Evolutionary conservation across 2,113 vertebrate species (phyloP), one percentile per base, ranked within the genome.

Genomic region (Dolichotis patagonum): DNA sequence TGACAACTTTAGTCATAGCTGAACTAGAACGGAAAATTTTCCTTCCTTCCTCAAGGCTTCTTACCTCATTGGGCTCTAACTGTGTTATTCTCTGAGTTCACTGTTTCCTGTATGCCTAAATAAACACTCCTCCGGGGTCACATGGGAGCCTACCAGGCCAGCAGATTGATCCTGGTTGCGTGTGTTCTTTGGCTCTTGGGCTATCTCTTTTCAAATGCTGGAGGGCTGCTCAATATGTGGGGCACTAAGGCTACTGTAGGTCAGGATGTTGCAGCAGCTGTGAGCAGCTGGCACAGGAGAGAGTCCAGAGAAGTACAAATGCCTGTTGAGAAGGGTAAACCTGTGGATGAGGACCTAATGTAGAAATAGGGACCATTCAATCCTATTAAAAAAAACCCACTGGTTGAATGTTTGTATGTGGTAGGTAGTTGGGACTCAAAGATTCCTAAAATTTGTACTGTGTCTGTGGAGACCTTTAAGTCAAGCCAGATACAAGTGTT

Each of bases 1-100:
- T 86, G 82, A 97, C 75, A 88, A 58, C 77, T 83, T 92, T 88
- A 94, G 92, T 97, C 97, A 96, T 80, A 90, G 82, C 85, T 95
- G 73, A 95, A 67, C 17, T 56, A 62, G 82, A 88, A 96, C 83
- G 96, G 95, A 97, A 98, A 98, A 41, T 69, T 93, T 85, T 78
- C 69, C 41, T 92, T 85, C 60, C 41, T 93, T 43, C 8, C 16
- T 26, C 17, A 30, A 0, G 32, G 93, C 87, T 97, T 69, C 87
- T 97, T 69, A 95, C 88, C 91, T 98, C 98, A 97, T 3, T 43
- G 63, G 95, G 67, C 77, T 84, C 90, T 46, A 82, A 85, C 69
- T 46, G 9, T 96, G 81, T 84, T 41, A 54, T 63, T 62, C 91
- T 87, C 93, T 97, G 97, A 95, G 86, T 46, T 98, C 95, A 91